Base-by-base conservation (phyloP, 2,888 invertebrate species). In the Silvanus unidentatus region DNA sequence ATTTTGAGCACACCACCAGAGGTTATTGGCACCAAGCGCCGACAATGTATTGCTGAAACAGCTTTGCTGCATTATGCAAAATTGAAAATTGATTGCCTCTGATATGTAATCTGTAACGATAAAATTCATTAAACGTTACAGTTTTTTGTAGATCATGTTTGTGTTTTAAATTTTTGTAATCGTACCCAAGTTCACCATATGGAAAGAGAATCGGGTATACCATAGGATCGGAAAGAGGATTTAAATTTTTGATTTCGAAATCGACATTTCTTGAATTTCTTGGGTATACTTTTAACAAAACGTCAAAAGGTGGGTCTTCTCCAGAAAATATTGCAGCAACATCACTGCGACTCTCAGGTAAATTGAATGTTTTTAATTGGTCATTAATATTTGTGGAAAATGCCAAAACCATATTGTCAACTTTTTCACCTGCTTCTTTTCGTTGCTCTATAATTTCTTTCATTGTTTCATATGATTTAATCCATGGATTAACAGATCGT, bases 201-300 rank as follows among this genome's bases (percentile, higher is more conserved):
- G 50, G 53, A 42, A 53, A 50, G 13, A 52, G 30, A 9, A 52
- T 14, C 1, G 53, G 51, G 40, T 53, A 55, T 8, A 44, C 46
- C 41, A 52, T 40, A 22, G 48, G 45, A 29, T 52, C 51, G 2
- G 39, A 9, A n/a, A 47, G 14, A 1, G 16, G 16, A 16, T 47
- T 44, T 5, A 51, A 28, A 38, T 40, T 47, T 28, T 44, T 41
- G 16, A 44, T 11, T 42, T 47, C 4, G n/a, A 12, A 4, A 38
- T n/a, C 13, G 15, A 10, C 44, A 9, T 38, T 12, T 11, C n/a
- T 6, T 2, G 8, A 27, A 11, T 14, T 10, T 2, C 12, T 13
- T 22, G 11, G 15, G n/a, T 16, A 13, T 2, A 40, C 16, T 10
- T 28, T 27, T 4, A 45, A 28, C 27, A 36, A 36, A 32, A 50